A percentile compares a stretch with the other conserved stretches of the same genome.
Evolutionary conservation across 2,797 vertebrate genomes (phyloP).

Genomic region (Eulemur rubriventer): DNA sequence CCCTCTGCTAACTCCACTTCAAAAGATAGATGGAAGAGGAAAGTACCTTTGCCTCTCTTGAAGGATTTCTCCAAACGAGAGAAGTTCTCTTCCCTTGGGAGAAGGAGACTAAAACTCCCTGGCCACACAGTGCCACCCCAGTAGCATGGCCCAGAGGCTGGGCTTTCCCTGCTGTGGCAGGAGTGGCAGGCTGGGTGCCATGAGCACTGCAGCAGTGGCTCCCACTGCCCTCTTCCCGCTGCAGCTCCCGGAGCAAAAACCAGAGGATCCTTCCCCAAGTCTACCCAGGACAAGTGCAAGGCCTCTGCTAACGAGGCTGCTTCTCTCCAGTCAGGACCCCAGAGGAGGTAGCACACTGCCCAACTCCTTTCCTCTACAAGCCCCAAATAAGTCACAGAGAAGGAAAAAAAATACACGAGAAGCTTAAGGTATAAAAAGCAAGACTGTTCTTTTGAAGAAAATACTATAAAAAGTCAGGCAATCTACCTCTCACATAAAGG

Average conservation of each 20-base stretch:
- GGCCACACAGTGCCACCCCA: not conserved
- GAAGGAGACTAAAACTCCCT: not conserved
- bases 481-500: conserved; percentile 27
- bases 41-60: not conserved
- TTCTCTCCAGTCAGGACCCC: not conserved
- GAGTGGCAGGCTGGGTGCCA: not conserved
- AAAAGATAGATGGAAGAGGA: not conserved
- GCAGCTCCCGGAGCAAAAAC: not conserved
- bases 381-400: not conserved
- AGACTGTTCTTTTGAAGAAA: conserved; percentile 41
- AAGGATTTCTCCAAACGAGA: not conserved
- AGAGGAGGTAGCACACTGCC: not conserved
- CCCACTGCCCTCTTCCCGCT: not conserved
- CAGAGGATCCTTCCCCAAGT: not conserved
- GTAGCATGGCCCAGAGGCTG: not conserved
- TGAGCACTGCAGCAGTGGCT: rapidly evolving
- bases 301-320: not conserved
- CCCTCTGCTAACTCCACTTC: not conserved
- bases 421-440: not conserved
- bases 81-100: not conserved
- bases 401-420: not conserved
- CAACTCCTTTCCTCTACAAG: not conserved
- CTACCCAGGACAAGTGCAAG: not conserved
- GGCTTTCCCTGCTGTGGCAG: not conserved
- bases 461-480: conserved; percentile 18